phyloP scores from a whole-genome alignment of 2,888 invertebrate genomes.

The Meliscaeva auricollis region DNA sequence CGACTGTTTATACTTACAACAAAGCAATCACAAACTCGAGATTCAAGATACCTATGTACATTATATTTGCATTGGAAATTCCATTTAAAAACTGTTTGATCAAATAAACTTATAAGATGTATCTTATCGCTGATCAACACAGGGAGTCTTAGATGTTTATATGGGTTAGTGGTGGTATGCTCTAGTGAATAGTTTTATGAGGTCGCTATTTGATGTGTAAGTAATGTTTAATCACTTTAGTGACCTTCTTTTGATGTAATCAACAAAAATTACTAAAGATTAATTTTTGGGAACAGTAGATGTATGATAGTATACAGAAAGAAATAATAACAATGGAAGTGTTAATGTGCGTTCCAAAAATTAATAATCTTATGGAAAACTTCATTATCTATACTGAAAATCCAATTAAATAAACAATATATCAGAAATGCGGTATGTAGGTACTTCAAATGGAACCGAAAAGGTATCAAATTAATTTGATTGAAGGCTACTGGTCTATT shows the following conservation, averaged over 20 bases:
- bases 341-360: neutral
- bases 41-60: neutral
- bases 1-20: neutral
- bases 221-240: constrained; percentile 11
- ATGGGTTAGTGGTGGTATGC: neutral
- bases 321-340: neutral
- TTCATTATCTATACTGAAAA: neutral
- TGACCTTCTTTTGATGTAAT: neutral
- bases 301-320: neutral
- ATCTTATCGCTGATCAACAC: constrained; percentile 8
- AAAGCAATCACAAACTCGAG: neutral
- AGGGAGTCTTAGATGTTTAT: neutral
- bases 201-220: neutral
- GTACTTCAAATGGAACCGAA: neutral
- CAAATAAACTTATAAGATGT: neutral
- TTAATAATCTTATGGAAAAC: neutral
- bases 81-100: neutral
- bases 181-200: constrained; percentile 9
- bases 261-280: neutral
- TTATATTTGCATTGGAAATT: neutral
- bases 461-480: neutral
- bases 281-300: constrained; percentile 2
- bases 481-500: neutral
- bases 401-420: neutral
- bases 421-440: no score